Conservation (phyloP, 2,797 vertebrate species). For the Amphiprion clarkii region DNA sequence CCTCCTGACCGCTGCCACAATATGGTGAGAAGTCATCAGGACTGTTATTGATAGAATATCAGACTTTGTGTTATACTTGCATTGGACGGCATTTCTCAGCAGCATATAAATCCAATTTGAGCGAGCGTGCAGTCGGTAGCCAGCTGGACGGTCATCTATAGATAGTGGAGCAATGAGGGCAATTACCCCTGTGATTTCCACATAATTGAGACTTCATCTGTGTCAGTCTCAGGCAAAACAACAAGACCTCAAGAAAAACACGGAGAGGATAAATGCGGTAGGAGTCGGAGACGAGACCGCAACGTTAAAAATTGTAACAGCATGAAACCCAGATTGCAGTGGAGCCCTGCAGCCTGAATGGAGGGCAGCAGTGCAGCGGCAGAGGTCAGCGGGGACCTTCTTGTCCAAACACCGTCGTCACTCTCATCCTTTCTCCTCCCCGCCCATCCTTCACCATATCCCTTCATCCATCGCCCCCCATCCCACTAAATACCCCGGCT, state of each 20-base stretch:
- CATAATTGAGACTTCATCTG: constrained; percentile 66
- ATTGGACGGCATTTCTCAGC: constrained; percentile 50
- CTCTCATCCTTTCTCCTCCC: constrained; percentile 61
- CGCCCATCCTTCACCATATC: constrained; percentile 47
- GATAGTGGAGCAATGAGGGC: constrained; percentile 52
- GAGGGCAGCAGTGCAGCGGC: constrained; percentile 17
- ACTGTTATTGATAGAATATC: constrained; percentile 36
- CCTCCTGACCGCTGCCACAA: constrained; percentile 34
- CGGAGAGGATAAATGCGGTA: constrained; percentile 61
- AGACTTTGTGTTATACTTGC: constrained; percentile 39
- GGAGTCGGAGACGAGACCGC: constrained; percentile 58
- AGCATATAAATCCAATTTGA: constrained; percentile 44
- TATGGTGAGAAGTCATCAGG: constrained; percentile 53
- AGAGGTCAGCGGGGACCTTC: constrained; percentile 57
- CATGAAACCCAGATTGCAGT: constrained; percentile 22
- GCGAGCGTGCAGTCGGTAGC: constrained; percentile 43
- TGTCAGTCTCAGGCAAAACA: constrained; percentile 60
- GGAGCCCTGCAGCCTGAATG: constrained; percentile 2
- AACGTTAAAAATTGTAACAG: constrained; percentile 21
- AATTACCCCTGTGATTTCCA: constrained; percentile 61
- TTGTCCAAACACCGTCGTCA: constrained; percentile 63
- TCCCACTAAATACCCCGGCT: constrained; percentile 72
- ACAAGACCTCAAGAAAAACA: constrained; percentile 69
- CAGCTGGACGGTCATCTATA: constrained; percentile 64
- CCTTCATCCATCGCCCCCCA: constrained; percentile 59